Percentiles rank a stretch among this genome's conserved stretches.
Conservation (phyloP, 2,113 vertebrate species). For the Cinclus mexicanus region DNA sequence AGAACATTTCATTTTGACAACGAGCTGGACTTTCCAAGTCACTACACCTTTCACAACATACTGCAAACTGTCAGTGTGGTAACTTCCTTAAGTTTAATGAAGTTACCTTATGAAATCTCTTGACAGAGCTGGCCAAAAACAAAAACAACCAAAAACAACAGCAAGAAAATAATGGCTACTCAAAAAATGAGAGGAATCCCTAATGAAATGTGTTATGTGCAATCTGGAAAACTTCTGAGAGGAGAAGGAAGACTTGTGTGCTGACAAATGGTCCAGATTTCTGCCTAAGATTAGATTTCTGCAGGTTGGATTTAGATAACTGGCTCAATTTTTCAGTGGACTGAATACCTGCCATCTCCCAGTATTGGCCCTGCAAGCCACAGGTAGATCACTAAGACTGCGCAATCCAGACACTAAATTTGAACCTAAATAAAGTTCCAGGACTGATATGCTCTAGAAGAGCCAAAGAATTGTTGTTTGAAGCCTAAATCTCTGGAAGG, state of each 20-base stretch:
- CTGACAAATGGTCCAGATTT: conserved; percentile 28
- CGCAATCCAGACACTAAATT: not conserved
- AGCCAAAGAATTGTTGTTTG: not conserved
- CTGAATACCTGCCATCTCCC: not conserved
- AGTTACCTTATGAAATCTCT: conserved; percentile 67
- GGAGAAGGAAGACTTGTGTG: conserved; percentile 34
- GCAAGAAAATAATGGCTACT: not conserved
- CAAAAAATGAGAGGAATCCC: not conserved
- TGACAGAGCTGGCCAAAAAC: not conserved
- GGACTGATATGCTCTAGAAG: not conserved
- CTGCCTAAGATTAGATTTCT: conserved; percentile 30
- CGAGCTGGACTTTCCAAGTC: conserved; percentile 47
- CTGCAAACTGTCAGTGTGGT: conserved; percentile 61
- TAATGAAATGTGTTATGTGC: conserved; percentile 10
- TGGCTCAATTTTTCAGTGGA: not conserved
- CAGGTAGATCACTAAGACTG: not conserved
- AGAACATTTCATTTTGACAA: conserved; percentile 60
- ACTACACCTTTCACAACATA: conserved; percentile 66
- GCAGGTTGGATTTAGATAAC: not conserved
- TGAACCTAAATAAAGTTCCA: not conserved
- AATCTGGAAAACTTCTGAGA: conserved; percentile 22
- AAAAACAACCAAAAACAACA: not conserved
- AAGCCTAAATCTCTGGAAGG: not conserved
- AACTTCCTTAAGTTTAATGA: conserved; percentile 69
- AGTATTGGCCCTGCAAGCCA: not conserved